Evolutionary conservation across 2,797 vertebrate genomes (phyloP).

Genomic region (Amniataba percoides): DNA sequence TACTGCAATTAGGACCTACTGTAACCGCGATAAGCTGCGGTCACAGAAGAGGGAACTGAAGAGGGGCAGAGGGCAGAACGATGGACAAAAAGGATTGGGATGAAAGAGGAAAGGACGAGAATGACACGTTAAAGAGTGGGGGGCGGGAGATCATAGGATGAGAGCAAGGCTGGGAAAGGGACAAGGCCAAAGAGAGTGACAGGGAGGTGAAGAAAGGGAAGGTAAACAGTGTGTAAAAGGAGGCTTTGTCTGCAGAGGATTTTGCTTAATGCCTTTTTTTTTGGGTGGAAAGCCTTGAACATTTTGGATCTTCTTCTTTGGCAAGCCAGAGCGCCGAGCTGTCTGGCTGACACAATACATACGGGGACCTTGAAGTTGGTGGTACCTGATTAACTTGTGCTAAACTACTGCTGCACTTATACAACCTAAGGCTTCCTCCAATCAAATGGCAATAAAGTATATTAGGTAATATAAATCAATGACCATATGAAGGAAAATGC

Average conservation of each 20-base stretch:
- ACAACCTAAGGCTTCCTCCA: constrained; percentile 18
- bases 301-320: constrained; percentile 48
- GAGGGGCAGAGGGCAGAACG: constrained; percentile 47
- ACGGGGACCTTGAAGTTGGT: constrained; percentile 14
- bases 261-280: constrained; percentile 61
- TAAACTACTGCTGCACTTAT: constrained; percentile 23
- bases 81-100: constrained; percentile 43
- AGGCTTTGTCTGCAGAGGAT: constrained; percentile 64
- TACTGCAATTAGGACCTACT: constrained; percentile 71
- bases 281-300: constrained; percentile 52
- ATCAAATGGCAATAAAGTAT: constrained; percentile 27
- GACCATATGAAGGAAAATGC: constrained; percentile 13
- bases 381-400: constrained; percentile 25
- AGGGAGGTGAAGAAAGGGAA: constrained; percentile 45
- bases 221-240: constrained; percentile 69
- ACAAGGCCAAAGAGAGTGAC: constrained; percentile 41
- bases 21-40: constrained; percentile 71
- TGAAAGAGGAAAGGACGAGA: constrained; percentile 47
- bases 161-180: constrained; percentile 34
- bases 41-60: constrained; percentile 43
- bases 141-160: constrained; percentile 29
- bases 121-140: constrained; percentile 46
- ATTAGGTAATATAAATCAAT: constrained; percentile 36
- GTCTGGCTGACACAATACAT: constrained; percentile 41
- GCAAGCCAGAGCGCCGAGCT: constrained; percentile 32